Conservation (phyloP, 2,797 vertebrate species). For the Monodelphis domestica region DNA sequence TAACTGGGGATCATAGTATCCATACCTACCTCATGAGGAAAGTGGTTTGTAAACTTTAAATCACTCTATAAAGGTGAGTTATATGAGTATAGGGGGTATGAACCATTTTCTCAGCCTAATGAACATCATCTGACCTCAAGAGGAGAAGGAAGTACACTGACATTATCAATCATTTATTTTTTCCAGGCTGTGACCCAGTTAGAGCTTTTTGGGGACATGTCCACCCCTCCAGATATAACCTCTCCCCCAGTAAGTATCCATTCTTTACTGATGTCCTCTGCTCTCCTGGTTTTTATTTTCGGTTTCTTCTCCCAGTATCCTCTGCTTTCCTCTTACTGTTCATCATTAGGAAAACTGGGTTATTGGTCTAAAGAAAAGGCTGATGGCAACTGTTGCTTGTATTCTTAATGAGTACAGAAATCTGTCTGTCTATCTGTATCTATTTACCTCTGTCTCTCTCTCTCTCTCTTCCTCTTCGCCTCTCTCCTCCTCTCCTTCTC, state of each 20-base stretch:
- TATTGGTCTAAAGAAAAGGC: background rate
- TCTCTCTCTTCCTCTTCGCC: background rate
- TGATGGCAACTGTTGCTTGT: background rate
- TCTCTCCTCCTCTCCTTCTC: background rate
- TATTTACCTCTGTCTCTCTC: slow-evolving; percentile 11
- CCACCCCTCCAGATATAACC: slow-evolving; percentile 98
- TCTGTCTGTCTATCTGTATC: background rate
- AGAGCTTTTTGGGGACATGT: slow-evolving; percentile 99
- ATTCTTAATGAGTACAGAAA: background rate
- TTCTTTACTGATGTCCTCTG: background rate
- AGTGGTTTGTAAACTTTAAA: background rate
- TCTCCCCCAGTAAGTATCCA: slow-evolving; percentile 95
- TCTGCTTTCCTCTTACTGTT: background rate
- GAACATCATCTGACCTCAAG: background rate
- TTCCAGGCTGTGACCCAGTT: slow-evolving; percentile 99
- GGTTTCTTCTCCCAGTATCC: background rate
- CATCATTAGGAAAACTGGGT: background rate
- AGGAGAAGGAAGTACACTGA: slow-evolving; percentile 47
- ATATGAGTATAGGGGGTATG: background rate
- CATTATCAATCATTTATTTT: slow-evolving; percentile 56
- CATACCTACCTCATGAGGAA: background rate
- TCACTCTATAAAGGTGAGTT: background rate
- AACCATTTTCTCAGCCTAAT: background rate
- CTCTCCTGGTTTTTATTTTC: background rate
- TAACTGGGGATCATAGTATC: background rate